Evolutionary conservation across 53 echinoderm and acorn worm species (phyloP), one percentile per base, ranked within the genome.

Genomic region (Zoroaster sp.): DNA sequence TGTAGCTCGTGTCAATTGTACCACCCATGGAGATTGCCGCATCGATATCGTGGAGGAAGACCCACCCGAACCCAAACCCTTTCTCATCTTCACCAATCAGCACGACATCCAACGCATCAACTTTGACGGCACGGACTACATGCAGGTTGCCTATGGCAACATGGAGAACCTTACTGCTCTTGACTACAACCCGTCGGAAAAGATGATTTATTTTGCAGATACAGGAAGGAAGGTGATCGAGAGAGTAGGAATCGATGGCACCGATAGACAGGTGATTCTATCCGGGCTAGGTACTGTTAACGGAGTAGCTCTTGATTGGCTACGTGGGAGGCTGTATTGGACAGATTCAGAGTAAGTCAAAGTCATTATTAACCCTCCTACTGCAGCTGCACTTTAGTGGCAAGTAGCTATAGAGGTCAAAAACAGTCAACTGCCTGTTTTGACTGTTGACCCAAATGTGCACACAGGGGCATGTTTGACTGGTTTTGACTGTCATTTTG

Each of bases 291-390:
- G 77, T 7, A 77, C 51, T 11, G 83, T 96, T 8, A 92, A 94
- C 68, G 99, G 96, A 1, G 55, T 99, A 25, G 99, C 96, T 9
- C 55, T 99, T 14, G 99, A 99, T 51, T 96, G 94, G 95, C 91
- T 99, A 83, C 94, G 91, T 36, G 66, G 99, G 10, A 86, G 93
- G 65, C 83, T 99, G 12, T 99, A 96, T 55, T 99, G 99, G 99
- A 94, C 96, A 4, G 99, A 99, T 81, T 89, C 91, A 35, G 91
- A 83, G 95, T 96, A 69, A 92, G 92, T 86, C 21, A 55, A 15
- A 38, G 37, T n/a, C n/a, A n/a, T n/a, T n/a, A n/a, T n/a, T n/a
- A n/a, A n/a, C n/a, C n/a, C n/a, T n/a, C n/a, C n/a, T n/a, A n/a
- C n/a, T n/a, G n/a, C n/a, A n/a, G n/a, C n/a, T n/a, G n/a, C n/a